Evolutionary conservation across 2,888 invertebrate species (phyloP).

Genomic region (Gibbula magus): DNA sequence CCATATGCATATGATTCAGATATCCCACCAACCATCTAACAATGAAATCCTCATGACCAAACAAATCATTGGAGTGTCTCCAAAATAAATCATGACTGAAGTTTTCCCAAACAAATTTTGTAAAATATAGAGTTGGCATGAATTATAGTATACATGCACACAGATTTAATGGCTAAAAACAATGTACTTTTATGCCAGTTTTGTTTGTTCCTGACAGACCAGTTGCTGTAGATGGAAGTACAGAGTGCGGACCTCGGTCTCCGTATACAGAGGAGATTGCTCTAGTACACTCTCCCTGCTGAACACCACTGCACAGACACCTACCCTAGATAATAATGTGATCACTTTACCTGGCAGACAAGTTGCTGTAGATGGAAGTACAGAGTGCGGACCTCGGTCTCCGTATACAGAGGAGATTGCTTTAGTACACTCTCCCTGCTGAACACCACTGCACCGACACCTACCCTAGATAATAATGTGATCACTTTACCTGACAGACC

Average conservation of each 20-base stretch:
- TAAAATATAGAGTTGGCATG: no score
- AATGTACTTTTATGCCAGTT: no score
- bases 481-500: conserved; percentile 14
- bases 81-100: no score
- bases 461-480: no score
- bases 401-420: neutral
- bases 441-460: neutral
- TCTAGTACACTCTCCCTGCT: neutral
- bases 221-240: conserved; percentile 15
- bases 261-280: neutral
- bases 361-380: conserved; percentile 15
- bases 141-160: no score
- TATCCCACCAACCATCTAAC: no score
- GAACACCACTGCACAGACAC: neutral
- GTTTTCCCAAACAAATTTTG: no score
- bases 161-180: no score
- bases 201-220: conserved; percentile 11
- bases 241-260: neutral
- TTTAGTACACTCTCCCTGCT: neutral
- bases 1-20: no score
- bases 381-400: neutral
- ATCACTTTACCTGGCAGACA: conserved; percentile 1
- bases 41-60: no score
- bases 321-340: no score
- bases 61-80: no score